Conservation (phyloP, 2,113 vertebrate genomes). For the Gasterosteus aculeatus region DNA sequence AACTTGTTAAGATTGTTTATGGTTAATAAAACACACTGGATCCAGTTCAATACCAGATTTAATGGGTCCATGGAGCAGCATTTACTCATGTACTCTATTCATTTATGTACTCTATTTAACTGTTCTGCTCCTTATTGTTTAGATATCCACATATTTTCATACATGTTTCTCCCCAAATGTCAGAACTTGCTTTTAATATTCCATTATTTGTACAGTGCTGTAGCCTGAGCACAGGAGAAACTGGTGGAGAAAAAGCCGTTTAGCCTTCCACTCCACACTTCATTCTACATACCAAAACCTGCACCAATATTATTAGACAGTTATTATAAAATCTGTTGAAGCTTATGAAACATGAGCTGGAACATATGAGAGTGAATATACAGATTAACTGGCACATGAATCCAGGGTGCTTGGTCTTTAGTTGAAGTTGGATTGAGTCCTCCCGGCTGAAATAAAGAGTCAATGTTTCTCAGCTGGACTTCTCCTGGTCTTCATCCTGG, state of each 20-base stretch:
- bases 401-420: neutral
- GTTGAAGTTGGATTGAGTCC: neutral
- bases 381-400: neutral
- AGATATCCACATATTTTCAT: too few species aligned
- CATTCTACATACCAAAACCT: neutral
- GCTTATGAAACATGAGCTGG: neutral
- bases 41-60: too few species aligned
- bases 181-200: neutral
- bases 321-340: neutral
- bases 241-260: neutral
- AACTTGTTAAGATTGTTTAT: too few species aligned
- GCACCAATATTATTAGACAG: neutral
- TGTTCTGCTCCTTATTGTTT: too few species aligned
- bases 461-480: conserved; percentile 1
- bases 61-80: too few species aligned
- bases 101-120: too few species aligned
- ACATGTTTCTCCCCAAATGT: neutral
- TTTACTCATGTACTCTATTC: too few species aligned
- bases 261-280: neutral
- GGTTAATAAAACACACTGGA: too few species aligned
- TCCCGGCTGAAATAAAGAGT: neutral
- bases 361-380: neutral
- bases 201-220: neutral
- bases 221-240: neutral
- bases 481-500: conserved; percentile 29